Percentiles rank a stretch among this genome's conserved stretches.
Conservation (phyloP, 2,797 vertebrate species). For the Microhierax caerulescens region DNA sequence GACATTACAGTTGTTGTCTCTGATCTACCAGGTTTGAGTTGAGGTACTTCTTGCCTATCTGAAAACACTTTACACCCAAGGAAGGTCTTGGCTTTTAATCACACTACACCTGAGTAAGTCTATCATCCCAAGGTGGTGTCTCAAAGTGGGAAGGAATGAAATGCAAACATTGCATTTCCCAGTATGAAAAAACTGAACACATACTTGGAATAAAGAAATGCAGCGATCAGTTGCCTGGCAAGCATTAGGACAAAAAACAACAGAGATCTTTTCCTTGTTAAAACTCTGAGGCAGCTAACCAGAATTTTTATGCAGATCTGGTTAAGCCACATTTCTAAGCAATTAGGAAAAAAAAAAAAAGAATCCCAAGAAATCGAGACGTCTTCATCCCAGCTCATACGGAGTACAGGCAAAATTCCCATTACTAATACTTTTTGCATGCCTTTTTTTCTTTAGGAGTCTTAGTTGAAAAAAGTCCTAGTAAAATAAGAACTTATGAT, state of each 20-base stretch:
- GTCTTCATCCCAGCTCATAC: not conserved
- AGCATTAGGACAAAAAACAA: not conserved
- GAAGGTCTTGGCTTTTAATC: not conserved
- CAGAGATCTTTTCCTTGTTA: not conserved
- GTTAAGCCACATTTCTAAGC: not conserved
- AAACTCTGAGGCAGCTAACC: not conserved
- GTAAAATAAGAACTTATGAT: not conserved
- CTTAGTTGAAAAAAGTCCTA: not conserved
- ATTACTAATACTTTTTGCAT: not conserved
- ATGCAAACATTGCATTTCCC: not conserved
- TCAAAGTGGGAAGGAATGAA: not conserved
- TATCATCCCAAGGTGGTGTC: rapidly evolving
- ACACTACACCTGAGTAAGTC: not conserved
- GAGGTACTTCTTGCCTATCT: not conserved
- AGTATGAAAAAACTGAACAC: not conserved
- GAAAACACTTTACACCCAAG: not conserved
- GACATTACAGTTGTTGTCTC: not conserved
- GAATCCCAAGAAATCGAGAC: not conserved
- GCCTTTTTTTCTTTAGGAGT: not conserved
- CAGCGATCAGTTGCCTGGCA: not conserved
- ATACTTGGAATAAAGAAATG: not conserved
- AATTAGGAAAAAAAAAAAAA: not conserved
- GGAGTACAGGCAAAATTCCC: not conserved
- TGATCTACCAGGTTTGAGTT: rapidly evolving
- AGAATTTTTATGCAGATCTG: not conserved